Base-by-base conservation (phyloP, 1,140 invertebrate genomes). In the Physella acuta region DNA sequence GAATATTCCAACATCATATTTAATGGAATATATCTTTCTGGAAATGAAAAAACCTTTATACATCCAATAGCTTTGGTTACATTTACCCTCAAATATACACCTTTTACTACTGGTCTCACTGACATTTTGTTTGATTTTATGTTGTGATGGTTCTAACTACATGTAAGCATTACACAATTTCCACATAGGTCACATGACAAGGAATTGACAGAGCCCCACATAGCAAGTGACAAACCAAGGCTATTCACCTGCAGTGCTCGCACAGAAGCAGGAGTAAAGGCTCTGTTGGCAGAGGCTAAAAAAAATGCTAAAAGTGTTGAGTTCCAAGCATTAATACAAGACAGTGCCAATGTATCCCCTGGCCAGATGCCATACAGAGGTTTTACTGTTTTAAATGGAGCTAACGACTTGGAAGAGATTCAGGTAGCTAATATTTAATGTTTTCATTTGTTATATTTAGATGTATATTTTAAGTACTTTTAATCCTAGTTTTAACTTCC, bases 221-320 rank as follows among this genome's bases (percentile, higher is more conserved):
- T 70, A 24, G 75, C 73, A 5, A 51, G 62, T 44, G 28, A 63
- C n/a, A 61, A 59, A 20, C 24, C 91, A 2, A 89, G 93, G 69
- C 85, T 97, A 8, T 87, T 95, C 26, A 85, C 90, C 3, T 90
- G 92, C 60, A 93, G 92, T 20, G 94, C 93, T 16, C 89, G 95
- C 72, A 97, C 94, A 1, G 89, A 93, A 78, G 90, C 92, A 63
- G 92, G 91, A 5, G 90, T 95, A 24, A 85, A 89, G 44, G 80
- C 81, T 59, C 85, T 95, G 51, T 84, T 96, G 8, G 84, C 90
- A 55, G 88, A 90, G 70, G 75, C 85, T 3, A 76, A 84, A 66
- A 56, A 79, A n/a, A 79, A 86, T 61, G 51, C 74, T 3, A 37
- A 86, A 24, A 91, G 94, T 80, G 89, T 92, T 62, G 91, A 93